Base-by-base conservation (phyloP, 2,797 vertebrate genomes). In the Anguilla anguilla region DNA sequence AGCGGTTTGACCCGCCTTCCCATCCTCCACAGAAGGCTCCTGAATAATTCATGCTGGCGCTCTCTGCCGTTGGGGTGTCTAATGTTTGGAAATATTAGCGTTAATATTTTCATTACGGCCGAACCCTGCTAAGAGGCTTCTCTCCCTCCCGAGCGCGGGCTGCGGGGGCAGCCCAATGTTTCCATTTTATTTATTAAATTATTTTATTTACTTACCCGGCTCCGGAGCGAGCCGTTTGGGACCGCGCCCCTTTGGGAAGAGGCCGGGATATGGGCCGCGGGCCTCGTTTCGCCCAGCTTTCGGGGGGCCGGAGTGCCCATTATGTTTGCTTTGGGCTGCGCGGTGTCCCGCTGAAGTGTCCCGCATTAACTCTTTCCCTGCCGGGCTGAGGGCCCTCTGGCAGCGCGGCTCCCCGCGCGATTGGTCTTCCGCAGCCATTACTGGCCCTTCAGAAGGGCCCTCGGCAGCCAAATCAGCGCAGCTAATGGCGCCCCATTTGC, bases 241-340 rank as follows among this genome's bases (percentile, higher is more conserved):
- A 86, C 31, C 64, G 81, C 74, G 86, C 88, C 79, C 87, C 79
- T 72, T 31, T 31, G 86, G 85, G 88, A 89, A 84, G 83, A 85
- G 83, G 88, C 86, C 79, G 72, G 85, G 87, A 86, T 84, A 87
- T 88, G 84, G 84, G 85, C 87, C 83, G 59, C 77, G 85, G 31
- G 88, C 59, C 57, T 88, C 51, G 84, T 88, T 88, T 82, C 31
- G 31, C 31, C 49, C 82, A 84, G 57, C 72, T 81, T 88, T 89
- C 88, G 64, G 64, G 84, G 87, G 86, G 87, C 88, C 88, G 84
- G 87, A 89, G 85, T 86, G 87, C 86, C 88, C 89, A 72, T 85
- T 87, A 87, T 90, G 90, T 93, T 92, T 91, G 90, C 89, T 90
- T 92, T 91, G 88, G 90, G 87, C 89, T 88, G 89, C 59, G 31